Evolutionary conservation across 2,888 invertebrate genomes (phyloP), one percentile per base, ranked within the genome.

Genomic region (Julus scanicus): DNA sequence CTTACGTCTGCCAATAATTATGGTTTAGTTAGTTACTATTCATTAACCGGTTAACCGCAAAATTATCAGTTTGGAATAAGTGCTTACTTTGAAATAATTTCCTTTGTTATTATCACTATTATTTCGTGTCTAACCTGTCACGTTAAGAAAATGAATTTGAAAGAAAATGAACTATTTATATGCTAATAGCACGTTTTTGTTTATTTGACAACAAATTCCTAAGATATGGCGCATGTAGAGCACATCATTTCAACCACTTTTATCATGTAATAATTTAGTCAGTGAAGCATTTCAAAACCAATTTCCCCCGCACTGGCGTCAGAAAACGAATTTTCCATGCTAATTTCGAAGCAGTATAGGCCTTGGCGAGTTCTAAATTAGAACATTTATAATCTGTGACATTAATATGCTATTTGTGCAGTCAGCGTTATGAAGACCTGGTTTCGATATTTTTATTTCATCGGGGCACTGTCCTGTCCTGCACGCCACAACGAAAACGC

Each of bases 301-400:
- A 53, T 15, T 11, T 53, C n/a, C n/a, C 2, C 57, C 71, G 11
- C 71, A 6, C 8, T 29, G 71, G 29, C 29, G 71, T 29, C 71
- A 29, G 63, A 63, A 63, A n/a, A 63, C 4, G 63, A 3, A 63
- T 20, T 63, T 63, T 17, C 4, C 3, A 63, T n/a, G n/a, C 5
- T 63, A 63, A 63, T 20, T 63, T n/a, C 63, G 2, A 17, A n/a
- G 63, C 63, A 15, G 63, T 15, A 63, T 6, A 6, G n/a, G 11
- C 71, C 71, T 71, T 9, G 71, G 71, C 29, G 71, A 71, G 29
- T 71, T 71, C 20, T 29, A 71, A 71, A 71, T 71, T 71, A 71
- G 71, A 71, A 29, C 71, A 71, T 71, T 71, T 71, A 29, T 71
- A 71, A 71, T 9, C 71, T 20, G 29, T 71, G 71, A 29, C 71